phyloP scores from a whole-genome alignment of 1,140 invertebrate species.

The Cepaea nemoralis region DNA sequence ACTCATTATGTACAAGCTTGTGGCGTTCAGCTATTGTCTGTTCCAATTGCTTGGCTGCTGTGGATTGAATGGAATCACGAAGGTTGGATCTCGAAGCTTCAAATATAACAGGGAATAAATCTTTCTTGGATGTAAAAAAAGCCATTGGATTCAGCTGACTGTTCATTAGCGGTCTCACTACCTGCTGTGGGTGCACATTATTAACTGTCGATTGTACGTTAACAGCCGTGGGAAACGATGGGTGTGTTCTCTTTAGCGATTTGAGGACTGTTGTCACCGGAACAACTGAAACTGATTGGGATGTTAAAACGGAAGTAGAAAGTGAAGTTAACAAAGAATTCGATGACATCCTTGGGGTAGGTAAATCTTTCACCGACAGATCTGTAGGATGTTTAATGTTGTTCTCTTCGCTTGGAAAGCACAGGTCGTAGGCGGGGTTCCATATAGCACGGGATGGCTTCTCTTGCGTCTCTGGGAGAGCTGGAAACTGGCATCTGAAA shows the following conservation, averaged over 20 bases:
- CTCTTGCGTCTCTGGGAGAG: background rate
- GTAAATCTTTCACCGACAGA: background rate
- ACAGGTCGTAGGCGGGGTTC: slow-evolving; percentile 27
- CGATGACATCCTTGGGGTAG: background rate
- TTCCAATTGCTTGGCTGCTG: background rate
- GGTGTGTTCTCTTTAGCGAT: background rate
- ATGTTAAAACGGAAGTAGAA: background rate
- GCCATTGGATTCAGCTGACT: background rate
- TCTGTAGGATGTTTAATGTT: background rate
- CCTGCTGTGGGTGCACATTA: background rate
- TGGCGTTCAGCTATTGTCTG: background rate
- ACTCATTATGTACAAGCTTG: background rate
- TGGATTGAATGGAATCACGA: background rate
- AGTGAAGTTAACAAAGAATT: background rate
- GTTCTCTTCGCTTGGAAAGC: background rate
- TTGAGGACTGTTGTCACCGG: background rate
- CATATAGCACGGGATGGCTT: background rate
- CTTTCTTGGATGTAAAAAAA: background rate
- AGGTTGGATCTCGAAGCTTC: background rate
- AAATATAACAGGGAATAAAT: background rate
- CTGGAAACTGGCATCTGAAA: background rate
- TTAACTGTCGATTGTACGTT: background rate
- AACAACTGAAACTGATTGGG: background rate
- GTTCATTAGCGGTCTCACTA: background rate
- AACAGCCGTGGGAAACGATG: background rate